Conservation (phyloP, 2,113 vertebrate species). For the Cyphomyrus discorhynchus region DNA sequence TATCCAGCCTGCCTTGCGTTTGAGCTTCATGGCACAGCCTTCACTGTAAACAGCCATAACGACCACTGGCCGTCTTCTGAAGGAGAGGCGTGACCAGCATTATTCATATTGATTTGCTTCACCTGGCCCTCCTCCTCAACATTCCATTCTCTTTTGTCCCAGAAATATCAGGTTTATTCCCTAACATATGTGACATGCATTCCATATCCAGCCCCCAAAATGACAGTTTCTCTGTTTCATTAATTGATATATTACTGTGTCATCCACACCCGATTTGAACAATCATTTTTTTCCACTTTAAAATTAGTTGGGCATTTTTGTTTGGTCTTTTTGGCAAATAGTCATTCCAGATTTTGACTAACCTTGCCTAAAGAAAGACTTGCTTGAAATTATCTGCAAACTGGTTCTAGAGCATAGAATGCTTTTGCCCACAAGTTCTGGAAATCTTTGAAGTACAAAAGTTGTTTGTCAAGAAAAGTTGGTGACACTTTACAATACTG, state of each 20-base stretch:
- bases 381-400: background rate
- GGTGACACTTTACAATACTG: too few species aligned
- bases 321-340: background rate
- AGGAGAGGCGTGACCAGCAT: background rate
- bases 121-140: background rate
- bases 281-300: background rate
- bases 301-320: background rate
- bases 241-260: background rate
- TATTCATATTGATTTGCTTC: background rate
- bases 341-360: background rate
- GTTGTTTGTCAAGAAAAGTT: background rate
- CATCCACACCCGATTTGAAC: background rate
- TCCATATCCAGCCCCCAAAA: background rate
- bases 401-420: background rate
- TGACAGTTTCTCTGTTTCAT: background rate
- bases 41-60: background rate
- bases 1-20: background rate
- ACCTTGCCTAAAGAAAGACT: background rate
- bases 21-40: background rate
- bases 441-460: background rate
- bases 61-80: background rate
- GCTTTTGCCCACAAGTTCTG: too few species aligned
- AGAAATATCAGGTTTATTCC: background rate
- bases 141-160: background rate
- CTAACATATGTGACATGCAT: background rate